These are phyloP conservation scores for Diarsia mendica DNA, from an alignment of 2,888 invertebrate species.

Conservation along the genomic window DNA sequence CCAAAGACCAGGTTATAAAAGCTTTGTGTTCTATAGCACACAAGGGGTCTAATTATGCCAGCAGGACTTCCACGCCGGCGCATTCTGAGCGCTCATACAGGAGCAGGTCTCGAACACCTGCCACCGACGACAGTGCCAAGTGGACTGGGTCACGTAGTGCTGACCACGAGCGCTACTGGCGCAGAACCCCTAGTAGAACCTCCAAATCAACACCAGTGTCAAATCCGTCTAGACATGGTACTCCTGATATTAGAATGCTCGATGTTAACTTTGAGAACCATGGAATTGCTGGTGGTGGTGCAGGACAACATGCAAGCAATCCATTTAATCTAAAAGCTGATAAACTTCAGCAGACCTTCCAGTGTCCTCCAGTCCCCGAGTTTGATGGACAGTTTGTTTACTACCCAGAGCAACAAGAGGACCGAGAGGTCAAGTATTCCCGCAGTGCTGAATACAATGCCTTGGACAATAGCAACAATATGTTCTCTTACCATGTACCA, in stretches of 20 bases:
- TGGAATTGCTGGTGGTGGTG: constrained; percentile 68
- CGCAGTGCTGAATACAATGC: constrained; percentile 84
- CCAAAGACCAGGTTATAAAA: constrained; percentile 96
- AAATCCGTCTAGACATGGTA: constrained; percentile 77
- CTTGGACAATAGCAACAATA: constrained; percentile 75
- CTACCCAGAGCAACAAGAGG: constrained; percentile 83
- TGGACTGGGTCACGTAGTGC: constrained; percentile 78
- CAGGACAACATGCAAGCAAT: constrained; percentile 72
- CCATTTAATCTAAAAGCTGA: constrained; percentile 80
- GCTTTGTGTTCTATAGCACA: constrained; percentile 91
- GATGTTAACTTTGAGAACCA: constrained; percentile 79
- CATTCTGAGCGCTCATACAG: constrained; percentile 85
- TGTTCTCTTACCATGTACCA: constrained; percentile 71
- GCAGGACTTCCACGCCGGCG: constrained; percentile 84
- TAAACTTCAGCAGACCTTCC: constrained; percentile 80
- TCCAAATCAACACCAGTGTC: constrained; percentile 77
- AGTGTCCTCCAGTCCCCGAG: constrained; percentile 73
- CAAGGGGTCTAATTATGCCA: constrained; percentile 82
- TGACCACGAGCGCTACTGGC: constrained; percentile 86
- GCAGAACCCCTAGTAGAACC: constrained; percentile 82
- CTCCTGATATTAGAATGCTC: constrained; percentile 81
- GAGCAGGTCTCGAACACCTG: constrained; percentile 84
- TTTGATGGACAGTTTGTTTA: constrained; percentile 82
- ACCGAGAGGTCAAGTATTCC: constrained; percentile 86
- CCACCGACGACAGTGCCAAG: constrained; percentile 79